Percentiles rank a stretch among this genome's conserved stretches.
Evolutionary conservation across 2,797 vertebrate species (phyloP).

Genomic region (Trematocara caparti): DNA sequence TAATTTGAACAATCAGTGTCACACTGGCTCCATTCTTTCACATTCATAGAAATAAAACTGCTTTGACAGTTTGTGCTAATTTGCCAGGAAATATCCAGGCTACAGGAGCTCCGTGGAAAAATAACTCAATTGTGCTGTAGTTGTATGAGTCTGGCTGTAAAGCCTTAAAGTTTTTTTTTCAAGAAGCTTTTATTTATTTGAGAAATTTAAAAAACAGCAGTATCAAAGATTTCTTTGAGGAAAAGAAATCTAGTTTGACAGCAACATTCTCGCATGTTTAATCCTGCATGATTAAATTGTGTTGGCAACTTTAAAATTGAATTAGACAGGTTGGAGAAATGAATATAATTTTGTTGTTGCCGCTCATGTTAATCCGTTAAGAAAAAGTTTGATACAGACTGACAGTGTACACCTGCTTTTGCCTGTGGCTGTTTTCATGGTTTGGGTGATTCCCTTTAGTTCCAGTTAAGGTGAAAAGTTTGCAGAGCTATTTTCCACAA

Average conservation of each 20-base stretch:
- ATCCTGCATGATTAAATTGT: background rate
- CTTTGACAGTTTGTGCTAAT: constrained; percentile 4
- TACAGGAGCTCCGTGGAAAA: background rate
- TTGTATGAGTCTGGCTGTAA: background rate
- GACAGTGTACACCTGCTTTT: background rate
- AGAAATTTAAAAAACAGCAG: background rate
- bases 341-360: background rate
- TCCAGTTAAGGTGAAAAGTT: background rate
- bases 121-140: background rate
- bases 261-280: background rate
- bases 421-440: background rate
- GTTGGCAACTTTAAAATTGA: background rate
- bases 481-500: background rate
- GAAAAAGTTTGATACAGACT: background rate
- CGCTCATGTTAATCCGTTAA: background rate
- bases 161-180: background rate
- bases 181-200: background rate
- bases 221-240: background rate
- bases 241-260: background rate
- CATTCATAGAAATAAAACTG: constrained; percentile 2
- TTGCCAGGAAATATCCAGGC: constrained; percentile 2
- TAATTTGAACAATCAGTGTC: constrained; percentile 39
- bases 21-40: background rate
- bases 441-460: background rate
- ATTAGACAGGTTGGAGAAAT: background rate